These are phyloP conservation scores for Anabas testudineus DNA, from an alignment of 2,797 vertebrate species.

Conservation along the genomic window DNA sequence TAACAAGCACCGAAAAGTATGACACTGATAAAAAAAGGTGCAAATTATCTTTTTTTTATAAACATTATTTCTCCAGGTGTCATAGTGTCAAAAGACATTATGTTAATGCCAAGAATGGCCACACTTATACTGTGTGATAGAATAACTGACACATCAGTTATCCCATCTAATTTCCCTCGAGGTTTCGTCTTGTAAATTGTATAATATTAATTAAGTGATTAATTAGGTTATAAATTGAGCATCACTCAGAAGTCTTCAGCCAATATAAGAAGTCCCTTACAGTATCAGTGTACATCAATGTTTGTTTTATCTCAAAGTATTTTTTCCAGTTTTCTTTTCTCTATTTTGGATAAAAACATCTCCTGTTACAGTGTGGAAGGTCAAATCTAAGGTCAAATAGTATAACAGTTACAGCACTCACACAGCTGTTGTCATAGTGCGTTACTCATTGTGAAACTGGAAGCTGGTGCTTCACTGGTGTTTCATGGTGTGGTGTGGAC, in stretches of 20 bases:
- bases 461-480: slow-evolving; percentile 17
- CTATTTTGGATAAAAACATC: too few species aligned
- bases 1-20: background rate
- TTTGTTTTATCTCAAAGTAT: background rate
- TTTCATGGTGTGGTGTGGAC: slow-evolving; percentile 31
- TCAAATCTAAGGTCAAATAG: too few species aligned
- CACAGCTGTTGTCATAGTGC: slow-evolving; percentile 64
- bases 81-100: background rate
- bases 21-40: background rate
- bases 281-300: background rate
- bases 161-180: background rate
- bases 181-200: background rate
- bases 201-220: background rate
- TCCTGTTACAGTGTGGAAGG: too few species aligned
- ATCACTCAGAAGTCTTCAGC: background rate
- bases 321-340: background rate
- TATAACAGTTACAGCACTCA: too few species aligned
- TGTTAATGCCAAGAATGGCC: background rate
- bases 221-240: background rate
- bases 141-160: background rate
- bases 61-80: background rate
- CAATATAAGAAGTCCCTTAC: background rate
- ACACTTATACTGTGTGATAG: background rate
- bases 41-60: background rate
- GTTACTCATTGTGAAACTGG: slow-evolving; percentile 32